A percentile compares a stretch with the other conserved stretches of the same genome.
Conservation (phyloP, 1,140 invertebrate genomes). For the Ditylenchus dipsaci region DNA sequence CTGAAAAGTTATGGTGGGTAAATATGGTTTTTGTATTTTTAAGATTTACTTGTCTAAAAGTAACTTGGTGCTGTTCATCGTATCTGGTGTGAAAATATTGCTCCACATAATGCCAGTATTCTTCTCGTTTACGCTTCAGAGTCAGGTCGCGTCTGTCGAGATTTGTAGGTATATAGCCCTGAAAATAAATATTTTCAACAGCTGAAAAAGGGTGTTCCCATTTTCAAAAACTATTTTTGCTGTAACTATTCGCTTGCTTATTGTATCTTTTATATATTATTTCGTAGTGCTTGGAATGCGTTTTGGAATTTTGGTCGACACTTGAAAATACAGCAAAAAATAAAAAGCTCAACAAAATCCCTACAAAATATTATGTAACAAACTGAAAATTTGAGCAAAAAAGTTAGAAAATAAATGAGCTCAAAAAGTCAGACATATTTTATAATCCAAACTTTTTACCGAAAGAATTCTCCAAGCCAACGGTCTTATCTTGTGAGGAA, state of each 20-base stretch:
- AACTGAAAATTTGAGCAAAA: too few species aligned
- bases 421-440: background rate
- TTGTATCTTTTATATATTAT: too few species aligned
- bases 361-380: too few species aligned
- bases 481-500: conserved; percentile 51
- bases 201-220: background rate
- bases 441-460: conserved; percentile 19
- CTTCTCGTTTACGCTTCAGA: conserved; percentile 80
- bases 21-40: background rate
- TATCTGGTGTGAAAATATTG: conserved; percentile 91
- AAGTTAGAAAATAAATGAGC: too few species aligned
- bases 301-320: too few species aligned
- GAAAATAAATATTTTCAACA: background rate
- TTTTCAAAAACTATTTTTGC: too few species aligned
- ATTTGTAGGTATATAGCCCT: conserved; percentile 85
- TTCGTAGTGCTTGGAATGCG: too few species aligned
- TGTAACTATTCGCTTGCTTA: too few species aligned
- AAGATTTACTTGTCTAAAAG: conserved; percentile 75
- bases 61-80: conserved; percentile 85
- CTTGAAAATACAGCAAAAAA: too few species aligned
- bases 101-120: conserved; percentile 87
- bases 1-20: conserved; percentile 58
- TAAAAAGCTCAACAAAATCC: too few species aligned
- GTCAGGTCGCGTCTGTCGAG: conserved; percentile 72
- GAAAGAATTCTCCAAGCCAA: conserved; percentile 56